These are phyloP conservation scores for Rhincodon typus DNA, from an alignment of 2,797 vertebrate genomes.

Conservation along the genomic window DNA sequence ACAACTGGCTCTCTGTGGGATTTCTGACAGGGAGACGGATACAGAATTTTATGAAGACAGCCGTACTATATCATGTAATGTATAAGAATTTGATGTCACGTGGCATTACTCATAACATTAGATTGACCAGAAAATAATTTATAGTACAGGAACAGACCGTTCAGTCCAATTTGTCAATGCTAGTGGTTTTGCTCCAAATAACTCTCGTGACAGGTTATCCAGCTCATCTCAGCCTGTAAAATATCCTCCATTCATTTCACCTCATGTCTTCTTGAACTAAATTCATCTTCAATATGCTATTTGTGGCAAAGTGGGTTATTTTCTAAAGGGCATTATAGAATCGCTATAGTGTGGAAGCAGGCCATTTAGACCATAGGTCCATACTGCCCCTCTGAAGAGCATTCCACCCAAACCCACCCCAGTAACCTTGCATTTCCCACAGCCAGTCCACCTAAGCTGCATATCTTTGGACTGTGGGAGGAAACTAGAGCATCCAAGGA, in stretches of 20 bases:
- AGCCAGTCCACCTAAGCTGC: too few species aligned
- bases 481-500: too few species aligned
- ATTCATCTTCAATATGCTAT: not conserved
- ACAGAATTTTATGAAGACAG: not conserved
- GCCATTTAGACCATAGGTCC: too few species aligned
- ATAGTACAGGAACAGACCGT: not conserved
- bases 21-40: not conserved
- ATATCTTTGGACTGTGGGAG: too few species aligned
- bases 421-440: too few species aligned
- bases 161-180: not conserved
- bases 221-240: not conserved
- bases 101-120: not conserved
- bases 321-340: not conserved
- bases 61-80: not conserved
- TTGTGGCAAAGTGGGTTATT: not conserved
- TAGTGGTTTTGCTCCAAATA: not conserved
- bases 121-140: not conserved
- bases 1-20: not conserved
- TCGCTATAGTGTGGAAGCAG: too few species aligned
- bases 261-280: not conserved
- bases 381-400: too few species aligned
- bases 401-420: too few species aligned
- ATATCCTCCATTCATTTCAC: not conserved
- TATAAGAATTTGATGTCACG: not conserved
- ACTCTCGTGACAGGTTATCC: not conserved